Evolutionary conservation across 2,113 vertebrate genomes (phyloP).

Genomic region (Neoarius graeffei): DNA sequence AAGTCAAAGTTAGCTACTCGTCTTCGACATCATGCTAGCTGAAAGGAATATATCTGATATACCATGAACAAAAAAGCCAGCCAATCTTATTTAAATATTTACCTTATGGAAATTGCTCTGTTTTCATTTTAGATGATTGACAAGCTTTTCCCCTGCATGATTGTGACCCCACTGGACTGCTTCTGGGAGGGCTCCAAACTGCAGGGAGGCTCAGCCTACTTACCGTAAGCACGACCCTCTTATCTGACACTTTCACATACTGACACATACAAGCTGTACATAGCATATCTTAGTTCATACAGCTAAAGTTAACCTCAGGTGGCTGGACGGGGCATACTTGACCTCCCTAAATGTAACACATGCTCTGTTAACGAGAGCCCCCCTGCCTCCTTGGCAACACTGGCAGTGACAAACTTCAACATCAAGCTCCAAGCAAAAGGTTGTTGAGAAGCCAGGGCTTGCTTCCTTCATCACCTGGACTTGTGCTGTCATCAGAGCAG

Average conservation of each 20-base stretch:
- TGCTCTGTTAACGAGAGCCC: slow-evolving; percentile 41
- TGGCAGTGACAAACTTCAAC: slow-evolving; percentile 40
- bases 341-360: slow-evolving; percentile 30
- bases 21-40: too few species aligned
- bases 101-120: slow-evolving; percentile 31
- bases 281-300: neutral
- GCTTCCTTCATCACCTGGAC: slow-evolving; percentile 42
- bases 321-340: neutral
- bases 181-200: slow-evolving; percentile 99
- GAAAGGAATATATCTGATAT: too few species aligned
- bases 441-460: slow-evolving; percentile 36
- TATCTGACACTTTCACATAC: neutral
- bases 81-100: neutral
- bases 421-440: slow-evolving; percentile 39
- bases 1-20: too few species aligned
- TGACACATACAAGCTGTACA: neutral
- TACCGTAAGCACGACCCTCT: slow-evolving; percentile 84
- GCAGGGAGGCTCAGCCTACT: slow-evolving; percentile 95
- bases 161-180: slow-evolving; percentile 96
- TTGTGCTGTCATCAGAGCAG: slow-evolving; percentile 54
- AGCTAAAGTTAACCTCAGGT: neutral
- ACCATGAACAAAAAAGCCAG: too few species aligned
- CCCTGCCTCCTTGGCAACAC: neutral
- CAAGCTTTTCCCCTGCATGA: slow-evolving; percentile 98
- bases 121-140: slow-evolving; percentile 88